Conservation (phyloP, 2,888 invertebrate species). For the Amphiduros pacificus region DNA sequence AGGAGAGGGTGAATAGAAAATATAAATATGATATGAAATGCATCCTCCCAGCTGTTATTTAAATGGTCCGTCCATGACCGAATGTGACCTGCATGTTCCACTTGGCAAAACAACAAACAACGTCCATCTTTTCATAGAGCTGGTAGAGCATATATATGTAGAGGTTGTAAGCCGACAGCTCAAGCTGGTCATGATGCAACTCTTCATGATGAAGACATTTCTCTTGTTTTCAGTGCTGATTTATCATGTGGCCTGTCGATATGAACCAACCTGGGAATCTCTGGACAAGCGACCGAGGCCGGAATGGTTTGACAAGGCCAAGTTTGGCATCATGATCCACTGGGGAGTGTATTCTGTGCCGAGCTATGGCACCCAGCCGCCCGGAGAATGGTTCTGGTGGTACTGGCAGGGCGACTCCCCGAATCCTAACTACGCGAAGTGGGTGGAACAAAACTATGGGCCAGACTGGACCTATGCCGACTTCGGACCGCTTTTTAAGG, state of each 20-base stretch:
- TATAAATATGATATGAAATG: no score
- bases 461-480: slow-evolving; percentile 87
- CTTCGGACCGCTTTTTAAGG: slow-evolving; percentile 80
- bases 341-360: slow-evolving; percentile 62
- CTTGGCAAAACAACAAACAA: no score
- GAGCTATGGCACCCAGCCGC: slow-evolving; percentile 37
- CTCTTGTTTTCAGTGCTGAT: no score
- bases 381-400: slow-evolving; percentile 96
- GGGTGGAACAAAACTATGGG: slow-evolving; percentile 81
- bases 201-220: no score
- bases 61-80: no score
- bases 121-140: no score
- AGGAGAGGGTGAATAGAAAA: no score
- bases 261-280: slow-evolving; percentile 55
- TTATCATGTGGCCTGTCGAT: not conserved
- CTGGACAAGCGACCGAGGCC: slow-evolving; percentile 59
- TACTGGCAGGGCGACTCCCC: slow-evolving; percentile 67
- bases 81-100: no score
- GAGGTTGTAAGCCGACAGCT: no score
- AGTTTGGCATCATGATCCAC: slow-evolving; percentile 62
- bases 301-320: slow-evolving; percentile 60
- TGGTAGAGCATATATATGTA: no score
- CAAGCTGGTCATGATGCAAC: no score
- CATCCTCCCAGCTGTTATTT: no score
- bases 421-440: slow-evolving; percentile 60